phyloP scores from a whole-genome alignment of 2,888 invertebrate species.

The Coronaproctus castanopsis region DNA sequence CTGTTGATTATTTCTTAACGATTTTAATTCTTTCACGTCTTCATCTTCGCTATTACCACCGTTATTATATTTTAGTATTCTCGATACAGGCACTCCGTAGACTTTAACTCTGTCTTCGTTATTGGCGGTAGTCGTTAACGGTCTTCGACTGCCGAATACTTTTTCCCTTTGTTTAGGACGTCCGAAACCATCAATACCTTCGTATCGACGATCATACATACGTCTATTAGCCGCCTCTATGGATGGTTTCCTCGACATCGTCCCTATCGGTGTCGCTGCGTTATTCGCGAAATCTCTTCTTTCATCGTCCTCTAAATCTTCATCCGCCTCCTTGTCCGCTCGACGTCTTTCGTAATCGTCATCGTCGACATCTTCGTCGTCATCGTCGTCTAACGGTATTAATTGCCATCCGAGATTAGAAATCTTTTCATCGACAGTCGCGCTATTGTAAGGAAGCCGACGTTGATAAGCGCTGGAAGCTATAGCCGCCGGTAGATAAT shows the following conservation, averaged over 20 bases:
- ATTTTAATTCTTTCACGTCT: conserved; percentile 42
- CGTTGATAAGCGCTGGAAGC: neutral
- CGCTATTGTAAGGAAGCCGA: too few relatives aligned
- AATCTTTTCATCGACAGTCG: neutral
- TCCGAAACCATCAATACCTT: conserved; percentile 9
- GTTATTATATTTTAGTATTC: too few relatives aligned
- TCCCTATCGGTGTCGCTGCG: neutral
- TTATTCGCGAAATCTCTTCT: neutral
- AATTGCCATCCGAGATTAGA: conserved; percentile 4
- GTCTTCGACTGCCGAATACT: neutral
- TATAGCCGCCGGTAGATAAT: conserved; percentile 5
- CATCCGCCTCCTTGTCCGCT: conserved; percentile 5
- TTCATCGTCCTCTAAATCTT: conserved; percentile 3
- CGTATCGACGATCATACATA: neutral
- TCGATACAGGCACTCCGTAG: conserved; percentile 19
- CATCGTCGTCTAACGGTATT: conserved; percentile 8
- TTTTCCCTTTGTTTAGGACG: conserved; percentile 7
- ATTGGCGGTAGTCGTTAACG: too few relatives aligned
- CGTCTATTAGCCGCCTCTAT: neutral
- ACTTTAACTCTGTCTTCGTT: conserved; percentile 19
- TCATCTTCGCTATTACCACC: conserved; percentile 34
- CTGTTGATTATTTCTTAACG: conserved; percentile 27
- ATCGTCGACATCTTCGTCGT: conserved; percentile 6
- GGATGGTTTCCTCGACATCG: neutral
- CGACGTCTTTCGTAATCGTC: neutral